These are phyloP conservation scores for Ceramica pisi DNA, from an alignment of 2,888 invertebrate species.

Conservation along the genomic window DNA sequence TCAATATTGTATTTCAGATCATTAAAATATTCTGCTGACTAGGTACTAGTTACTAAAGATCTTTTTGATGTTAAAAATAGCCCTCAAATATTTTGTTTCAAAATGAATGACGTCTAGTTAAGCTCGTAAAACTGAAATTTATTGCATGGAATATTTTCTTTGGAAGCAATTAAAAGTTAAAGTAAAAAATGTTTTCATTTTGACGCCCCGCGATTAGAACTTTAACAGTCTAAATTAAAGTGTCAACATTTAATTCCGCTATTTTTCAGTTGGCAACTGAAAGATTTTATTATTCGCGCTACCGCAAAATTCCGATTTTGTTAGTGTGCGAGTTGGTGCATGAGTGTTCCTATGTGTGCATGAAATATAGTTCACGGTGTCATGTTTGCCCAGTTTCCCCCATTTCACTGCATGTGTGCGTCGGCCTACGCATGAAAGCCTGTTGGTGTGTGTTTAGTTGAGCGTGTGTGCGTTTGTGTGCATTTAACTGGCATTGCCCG, in stretches of 20 bases:
- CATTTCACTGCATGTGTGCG: constrained; percentile 65
- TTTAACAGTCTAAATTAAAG: constrained; percentile 57
- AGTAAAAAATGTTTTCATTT: constrained; percentile 54
- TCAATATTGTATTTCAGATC: constrained; percentile 1
- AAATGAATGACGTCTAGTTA: constrained; percentile 47
- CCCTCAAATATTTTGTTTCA: constrained; percentile 20
- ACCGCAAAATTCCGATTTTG: constrained; percentile 58
- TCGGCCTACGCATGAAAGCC: constrained; percentile 48
- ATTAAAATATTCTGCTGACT: constrained; percentile 13
- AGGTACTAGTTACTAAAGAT: constrained; percentile 1
- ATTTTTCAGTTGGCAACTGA: constrained; percentile 67
- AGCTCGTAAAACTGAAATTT: constrained; percentile 52
- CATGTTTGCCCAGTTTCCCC: constrained; percentile 71
- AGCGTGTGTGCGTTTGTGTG: constrained; percentile 61
- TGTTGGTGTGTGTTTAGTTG: constrained; percentile 51
- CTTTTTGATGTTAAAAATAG: constrained; percentile 35
- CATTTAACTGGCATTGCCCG: constrained; percentile 66
- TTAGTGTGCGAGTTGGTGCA: constrained; percentile 59
- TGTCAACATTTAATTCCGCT: constrained; percentile 56
- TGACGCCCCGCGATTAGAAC: constrained; percentile 53
- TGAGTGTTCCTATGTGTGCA: constrained; percentile 56
- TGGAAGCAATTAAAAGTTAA: constrained; percentile 60
- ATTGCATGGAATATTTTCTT: constrained; percentile 50
- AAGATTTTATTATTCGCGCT: constrained; percentile 62
- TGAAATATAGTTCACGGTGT: constrained; percentile 73